Percentiles rank a stretch among this genome's conserved stretches.
Evolutionary conservation across 2,888 invertebrate genomes (phyloP).

Genomic region (Oligia latruncula): DNA sequence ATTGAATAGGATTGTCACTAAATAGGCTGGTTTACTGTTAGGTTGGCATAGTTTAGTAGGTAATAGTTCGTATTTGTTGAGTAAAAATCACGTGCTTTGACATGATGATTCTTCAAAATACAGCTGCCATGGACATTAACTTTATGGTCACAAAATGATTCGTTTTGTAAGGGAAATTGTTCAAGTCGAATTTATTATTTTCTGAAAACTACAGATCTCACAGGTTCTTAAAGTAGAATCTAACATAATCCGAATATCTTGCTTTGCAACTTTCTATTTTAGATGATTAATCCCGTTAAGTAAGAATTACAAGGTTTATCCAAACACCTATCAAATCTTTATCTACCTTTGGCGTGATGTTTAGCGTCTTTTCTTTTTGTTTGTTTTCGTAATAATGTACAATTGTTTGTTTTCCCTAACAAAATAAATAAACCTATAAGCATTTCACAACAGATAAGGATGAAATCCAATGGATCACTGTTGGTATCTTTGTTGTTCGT

Average conservation of each 20-base stretch:
- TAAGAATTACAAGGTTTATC: not conserved
- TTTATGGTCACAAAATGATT: not conserved
- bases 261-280: not conserved
- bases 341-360: no score
- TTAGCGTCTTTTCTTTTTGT: no score
- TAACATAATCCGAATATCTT: not conserved
- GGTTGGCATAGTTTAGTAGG: not conserved
- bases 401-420: no score
- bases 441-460: constrained; percentile 6
- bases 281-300: not conserved
- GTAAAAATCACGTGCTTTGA: not conserved
- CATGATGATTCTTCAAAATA: no score
- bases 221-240: not conserved
- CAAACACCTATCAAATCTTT: no score
- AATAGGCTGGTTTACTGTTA: not conserved
- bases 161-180: not conserved
- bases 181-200: not conserved
- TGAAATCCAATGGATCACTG: constrained; percentile 1
- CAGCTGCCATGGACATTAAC: not conserved
- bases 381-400: no score
- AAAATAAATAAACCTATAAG: not conserved
- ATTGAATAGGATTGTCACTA: constrained; percentile 41
- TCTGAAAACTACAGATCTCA: not conserved
- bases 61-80: not conserved
- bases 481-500: not conserved